phyloP scores from a whole-genome alignment of 1,140 invertebrate species.

The Cyrtorhinus lividipennis region DNA sequence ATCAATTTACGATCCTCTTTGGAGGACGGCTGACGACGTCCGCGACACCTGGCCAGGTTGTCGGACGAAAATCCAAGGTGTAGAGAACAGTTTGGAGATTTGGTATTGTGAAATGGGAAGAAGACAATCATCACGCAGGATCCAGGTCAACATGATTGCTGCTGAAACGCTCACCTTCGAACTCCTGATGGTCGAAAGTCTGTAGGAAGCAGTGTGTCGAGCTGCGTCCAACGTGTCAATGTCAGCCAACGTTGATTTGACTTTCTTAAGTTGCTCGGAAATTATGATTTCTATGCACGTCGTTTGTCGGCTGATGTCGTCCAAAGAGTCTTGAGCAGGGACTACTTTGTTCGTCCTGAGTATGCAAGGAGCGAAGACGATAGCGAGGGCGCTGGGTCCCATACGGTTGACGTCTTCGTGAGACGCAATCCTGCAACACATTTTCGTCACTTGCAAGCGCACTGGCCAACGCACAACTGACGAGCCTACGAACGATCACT shows the following conservation, averaged over 20 bases:
- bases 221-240: conserved; percentile 76
- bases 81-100: too few species aligned
- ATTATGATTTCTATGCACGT: conserved; percentile 81
- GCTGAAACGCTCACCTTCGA: conserved; percentile 52
- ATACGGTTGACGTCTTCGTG: conserved; percentile 84
- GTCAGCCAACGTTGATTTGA: conserved; percentile 65
- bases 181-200: conserved; percentile 54
- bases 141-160: too few species aligned
- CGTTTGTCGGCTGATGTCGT: conserved; percentile 62
- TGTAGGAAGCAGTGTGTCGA: conserved; percentile 55
- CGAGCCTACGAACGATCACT: not conserved
- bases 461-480: not conserved
- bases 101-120: too few species aligned
- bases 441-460: conserved; percentile 5
- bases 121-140: too few species aligned
- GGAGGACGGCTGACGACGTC: too few species aligned
- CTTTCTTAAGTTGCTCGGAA: conserved; percentile 56
- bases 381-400: conserved; percentile 78
- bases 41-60: too few species aligned
- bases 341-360: conserved; percentile 69
- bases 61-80: too few species aligned
- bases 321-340: conserved; percentile 77
- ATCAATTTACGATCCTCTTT: too few species aligned
- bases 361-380: conserved; percentile 90
- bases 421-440: conserved; percentile 56